Base-by-base conservation (phyloP, 2,797 vertebrate species). In the Enteromius trimaculatus region DNA sequence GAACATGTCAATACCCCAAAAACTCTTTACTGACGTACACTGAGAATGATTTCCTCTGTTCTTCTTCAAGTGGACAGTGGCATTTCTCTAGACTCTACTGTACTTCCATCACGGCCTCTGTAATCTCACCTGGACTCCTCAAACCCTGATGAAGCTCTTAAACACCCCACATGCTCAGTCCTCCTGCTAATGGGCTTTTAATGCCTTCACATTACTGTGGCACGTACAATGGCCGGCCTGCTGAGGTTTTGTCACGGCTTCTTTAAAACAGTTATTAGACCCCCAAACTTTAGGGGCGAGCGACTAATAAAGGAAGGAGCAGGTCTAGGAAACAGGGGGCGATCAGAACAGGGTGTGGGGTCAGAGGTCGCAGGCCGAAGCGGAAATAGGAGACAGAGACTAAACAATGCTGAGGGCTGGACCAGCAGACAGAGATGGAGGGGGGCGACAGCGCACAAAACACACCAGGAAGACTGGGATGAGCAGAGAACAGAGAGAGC, bases 181-280 rank as follows among this genome's bases (percentile, higher is more conserved):
- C 89, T 87, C 86, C 86, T 90, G 88, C 92, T 94, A 93, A 94
- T 92, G 90, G 91, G 44, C 92, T 90, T 90, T 91, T 91, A 92
- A 92, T 84, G 91, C 90, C 92, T 92, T 89, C 88, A 80, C 88
- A 87, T 91, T 88, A 92, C 94, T 95, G 93, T 94, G 75, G 78
- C 58, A 37, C 62, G 80, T 84, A 95, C 94, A 95, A 95, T 93
- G 87, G 93, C 86, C 77, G 87, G 90, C 93, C 94, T 65, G 91
- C 93, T 93, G 93, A 89, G 93, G 91, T 93, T 92, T 93, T 92
- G 91, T 92, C 88, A 90, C 89, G 85, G 77, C 89, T 92, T 31
- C 89, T 92, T 90, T 90, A 92, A 89, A 94, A 94, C 93, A 93
- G 93, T 93, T 93, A 93, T 94, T 92, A 94, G 89, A 77, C 66